Percentiles rank a stretch among this genome's conserved stretches.
Conservation (phyloP, 2,888 invertebrate species). For the Malacosoma neustria region DNA sequence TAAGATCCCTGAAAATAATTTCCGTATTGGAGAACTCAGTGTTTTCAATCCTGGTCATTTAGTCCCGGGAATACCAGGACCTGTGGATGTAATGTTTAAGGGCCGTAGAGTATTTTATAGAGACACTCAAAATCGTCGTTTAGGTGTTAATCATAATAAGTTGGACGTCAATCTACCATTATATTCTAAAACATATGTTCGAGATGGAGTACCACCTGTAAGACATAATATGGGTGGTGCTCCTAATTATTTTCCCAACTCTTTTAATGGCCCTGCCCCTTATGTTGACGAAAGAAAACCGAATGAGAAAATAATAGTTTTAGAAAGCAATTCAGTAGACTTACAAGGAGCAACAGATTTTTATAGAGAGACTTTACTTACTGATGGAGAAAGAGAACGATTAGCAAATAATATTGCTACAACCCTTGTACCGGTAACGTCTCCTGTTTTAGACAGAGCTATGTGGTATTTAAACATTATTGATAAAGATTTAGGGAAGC, state of each 20-base stretch:
- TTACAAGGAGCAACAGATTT: conserved; percentile 80
- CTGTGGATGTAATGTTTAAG: conserved; percentile 68
- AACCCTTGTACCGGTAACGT: conserved; percentile 3
- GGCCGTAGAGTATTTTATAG: conserved; percentile 62
- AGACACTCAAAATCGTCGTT: conserved; percentile 65
- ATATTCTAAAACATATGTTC: conserved; percentile 21
- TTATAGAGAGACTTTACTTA: conserved; percentile 71
- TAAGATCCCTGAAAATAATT: conserved; percentile 61
- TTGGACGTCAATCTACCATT: conserved; percentile 25
- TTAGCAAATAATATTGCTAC: conserved; percentile 4
- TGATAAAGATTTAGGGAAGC: conserved; percentile 7
- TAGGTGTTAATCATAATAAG: conserved; percentile 26
- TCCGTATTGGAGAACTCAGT: conserved; percentile 63
- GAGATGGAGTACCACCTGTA: conserved; percentile 25
- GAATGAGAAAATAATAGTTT: conserved; percentile 13
- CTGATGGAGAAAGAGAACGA: conserved; percentile 5
- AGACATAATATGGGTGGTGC: conserved; percentile 19
- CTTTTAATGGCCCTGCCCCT: conserved; percentile 28
- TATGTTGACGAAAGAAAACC: conserved; percentile 23
- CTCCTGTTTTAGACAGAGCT: conserved; percentile 8
- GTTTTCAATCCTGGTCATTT: conserved; percentile 49
- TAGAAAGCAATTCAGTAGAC: conserved; percentile 20
- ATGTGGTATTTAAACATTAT: conserved; percentile 5
- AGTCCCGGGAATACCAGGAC: conserved; percentile 62
- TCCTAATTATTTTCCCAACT: conserved; percentile 32